Evolutionary conservation across 2,797 vertebrate species (phyloP).

Genomic region (Gymnoscopelus braueri): DNA sequence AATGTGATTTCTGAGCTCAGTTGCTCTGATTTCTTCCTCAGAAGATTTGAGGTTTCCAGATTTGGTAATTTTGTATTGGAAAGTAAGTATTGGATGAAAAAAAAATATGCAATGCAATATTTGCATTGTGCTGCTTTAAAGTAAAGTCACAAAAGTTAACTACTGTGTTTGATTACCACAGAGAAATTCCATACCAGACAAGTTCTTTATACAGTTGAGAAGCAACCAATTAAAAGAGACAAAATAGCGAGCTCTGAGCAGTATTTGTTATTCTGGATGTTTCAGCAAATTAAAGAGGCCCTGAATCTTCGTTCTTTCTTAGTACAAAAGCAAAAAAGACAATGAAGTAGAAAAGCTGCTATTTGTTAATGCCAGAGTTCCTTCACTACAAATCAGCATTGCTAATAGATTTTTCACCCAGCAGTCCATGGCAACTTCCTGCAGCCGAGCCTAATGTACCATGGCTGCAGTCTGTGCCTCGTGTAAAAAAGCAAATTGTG

Average conservation of each 20-base stretch:
- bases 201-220: slow-evolving; percentile 37
- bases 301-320: slow-evolving; percentile 32
- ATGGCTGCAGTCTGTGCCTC: slow-evolving; percentile 37
- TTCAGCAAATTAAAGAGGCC: slow-evolving; percentile 34
- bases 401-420: slow-evolving; percentile 59
- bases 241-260: slow-evolving; percentile 44
- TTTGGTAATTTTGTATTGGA: too few species aligned
- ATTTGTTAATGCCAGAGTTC: slow-evolving; percentile 48
- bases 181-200: neutral
- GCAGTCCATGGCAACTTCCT: slow-evolving; percentile 47
- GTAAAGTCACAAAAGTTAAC: too few species aligned
- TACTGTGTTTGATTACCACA: too few species aligned
- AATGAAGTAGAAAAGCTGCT: slow-evolving; percentile 35
- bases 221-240: slow-evolving; percentile 56
- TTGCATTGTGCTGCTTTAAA: too few species aligned
- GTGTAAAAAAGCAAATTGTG: slow-evolving; percentile 39
- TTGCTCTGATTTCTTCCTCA: too few species aligned
- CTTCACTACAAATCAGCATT: slow-evolving; percentile 49
- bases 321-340: slow-evolving; percentile 35
- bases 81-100: too few species aligned
- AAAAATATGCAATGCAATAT: too few species aligned
- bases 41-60: too few species aligned
- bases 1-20: too few species aligned
- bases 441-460: slow-evolving; percentile 53
- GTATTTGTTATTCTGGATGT: slow-evolving; percentile 43